phyloP scores from a whole-genome alignment of 2,113 vertebrate species.

The Eulacestoma nigropectus region DNA sequence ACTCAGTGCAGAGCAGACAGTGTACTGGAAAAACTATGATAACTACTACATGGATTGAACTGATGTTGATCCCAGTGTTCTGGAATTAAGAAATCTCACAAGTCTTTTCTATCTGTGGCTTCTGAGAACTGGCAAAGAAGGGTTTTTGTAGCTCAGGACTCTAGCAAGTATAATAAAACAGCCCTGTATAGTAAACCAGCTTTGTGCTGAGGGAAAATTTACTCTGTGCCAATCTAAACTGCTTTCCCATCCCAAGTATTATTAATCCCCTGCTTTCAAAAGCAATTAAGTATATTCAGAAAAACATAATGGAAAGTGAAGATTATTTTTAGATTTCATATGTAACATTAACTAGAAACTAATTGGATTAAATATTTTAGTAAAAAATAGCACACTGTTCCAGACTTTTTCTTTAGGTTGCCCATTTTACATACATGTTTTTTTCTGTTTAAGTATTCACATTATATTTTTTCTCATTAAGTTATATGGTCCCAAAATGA shows the following conservation, averaged over 20 bases:
- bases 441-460: slow-evolving; percentile 38
- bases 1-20: neutral
- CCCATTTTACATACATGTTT: slow-evolving; percentile 29
- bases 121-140: neutral
- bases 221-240: neutral
- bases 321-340: slow-evolving; percentile 51
- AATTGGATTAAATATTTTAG: slow-evolving; percentile 50
- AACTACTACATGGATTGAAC: neutral
- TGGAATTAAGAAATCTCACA: neutral
- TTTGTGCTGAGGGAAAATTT: neutral
- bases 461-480: slow-evolving; percentile 17
- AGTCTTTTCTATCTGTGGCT: neutral
- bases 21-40: neutral
- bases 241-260: neutral
- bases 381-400: neutral
- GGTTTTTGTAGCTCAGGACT: neutral
- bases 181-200: neutral
- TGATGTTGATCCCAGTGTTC: neutral
- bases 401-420: slow-evolving; percentile 24
- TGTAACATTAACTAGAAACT: slow-evolving; percentile 40
- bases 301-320: neutral
- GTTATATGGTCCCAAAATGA: neutral
- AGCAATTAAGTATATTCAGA: neutral
- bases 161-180: neutral
- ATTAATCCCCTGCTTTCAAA: slow-evolving; percentile 17